These are phyloP conservation scores for Oostethus manadensis DNA, from an alignment of 2,113 vertebrate genomes.

Conservation along the genomic window DNA sequence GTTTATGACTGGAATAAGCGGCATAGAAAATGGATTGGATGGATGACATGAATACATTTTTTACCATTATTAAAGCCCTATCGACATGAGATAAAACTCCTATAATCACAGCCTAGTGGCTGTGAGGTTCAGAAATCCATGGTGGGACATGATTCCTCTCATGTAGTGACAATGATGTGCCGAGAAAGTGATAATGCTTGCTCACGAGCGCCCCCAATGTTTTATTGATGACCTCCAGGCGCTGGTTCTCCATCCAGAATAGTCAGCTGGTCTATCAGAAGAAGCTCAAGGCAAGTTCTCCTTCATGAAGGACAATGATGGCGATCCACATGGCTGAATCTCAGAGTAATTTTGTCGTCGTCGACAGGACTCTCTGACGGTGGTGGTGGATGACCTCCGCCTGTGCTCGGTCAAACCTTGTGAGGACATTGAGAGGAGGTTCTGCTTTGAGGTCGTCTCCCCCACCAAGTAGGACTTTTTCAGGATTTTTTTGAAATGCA, in stretches of 20 bases:
- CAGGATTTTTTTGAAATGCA: neutral
- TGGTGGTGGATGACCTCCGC: slow-evolving; percentile 93
- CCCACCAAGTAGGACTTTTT: slow-evolving; percentile 85
- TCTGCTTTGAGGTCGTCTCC: slow-evolving; percentile 97
- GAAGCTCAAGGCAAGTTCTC: slow-evolving; percentile 83
- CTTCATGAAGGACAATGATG: neutral
- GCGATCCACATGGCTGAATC: neutral
- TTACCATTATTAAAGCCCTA: too few relatives aligned
- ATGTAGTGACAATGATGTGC: neutral
- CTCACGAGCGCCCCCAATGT: slow-evolving; percentile 1
- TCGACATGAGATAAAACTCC: too few relatives aligned
- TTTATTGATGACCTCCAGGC: slow-evolving; percentile 66
- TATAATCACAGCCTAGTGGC: too few relatives aligned
- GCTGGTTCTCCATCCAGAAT: slow-evolving; percentile 99
- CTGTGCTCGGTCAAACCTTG: slow-evolving; percentile 93
- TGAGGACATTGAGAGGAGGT: slow-evolving; percentile 94
- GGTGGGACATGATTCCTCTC: too few relatives aligned
- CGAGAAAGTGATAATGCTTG: neutral
- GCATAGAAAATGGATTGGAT: too few relatives aligned
- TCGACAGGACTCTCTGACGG: slow-evolving; percentile 84
- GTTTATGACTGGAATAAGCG: too few relatives aligned
- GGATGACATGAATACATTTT: too few relatives aligned
- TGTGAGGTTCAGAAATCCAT: too few relatives aligned
- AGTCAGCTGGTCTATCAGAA: slow-evolving; percentile 99
- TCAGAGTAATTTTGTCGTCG: slow-evolving; percentile 4